Percentiles rank a stretch among this genome's conserved stretches.
Conservation (phyloP, 2,797 vertebrate species). For the Hippoglossus hippoglossus region DNA sequence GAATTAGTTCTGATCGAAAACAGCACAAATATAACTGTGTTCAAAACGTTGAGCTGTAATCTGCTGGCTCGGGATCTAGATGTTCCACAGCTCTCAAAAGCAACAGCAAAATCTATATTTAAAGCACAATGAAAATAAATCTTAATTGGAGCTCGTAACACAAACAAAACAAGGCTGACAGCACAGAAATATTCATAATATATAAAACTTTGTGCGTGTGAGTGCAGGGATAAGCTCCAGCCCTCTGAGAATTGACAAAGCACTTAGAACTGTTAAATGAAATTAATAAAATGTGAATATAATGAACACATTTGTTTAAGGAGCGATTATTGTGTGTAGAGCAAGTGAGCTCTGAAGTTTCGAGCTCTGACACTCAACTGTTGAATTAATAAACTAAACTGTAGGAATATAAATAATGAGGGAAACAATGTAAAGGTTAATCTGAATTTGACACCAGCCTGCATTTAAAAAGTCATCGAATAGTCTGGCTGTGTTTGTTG, state of each 20-base stretch:
- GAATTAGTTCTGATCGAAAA: conserved; percentile 39
- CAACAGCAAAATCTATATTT: not conserved
- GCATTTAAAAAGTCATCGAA: not conserved
- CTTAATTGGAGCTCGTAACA: conserved; percentile 4
- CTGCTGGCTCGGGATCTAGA: conserved; percentile 30
- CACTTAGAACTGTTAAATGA: conserved; percentile 1
- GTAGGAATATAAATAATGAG: not conserved
- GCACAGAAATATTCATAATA: not conserved
- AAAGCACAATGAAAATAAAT: conserved; percentile 1
- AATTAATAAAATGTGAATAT: not conserved
- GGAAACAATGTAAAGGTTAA: not conserved
- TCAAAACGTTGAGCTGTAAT: conserved; percentile 41
- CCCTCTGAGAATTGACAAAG: not conserved
- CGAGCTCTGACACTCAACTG: not conserved
- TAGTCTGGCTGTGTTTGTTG: not conserved
- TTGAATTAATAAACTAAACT: not conserved
- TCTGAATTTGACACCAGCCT: not conserved
- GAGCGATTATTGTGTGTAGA: conserved; percentile 4
- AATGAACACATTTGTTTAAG: not conserved
- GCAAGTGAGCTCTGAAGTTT: conserved; percentile 2
- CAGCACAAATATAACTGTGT: conserved; percentile 22
- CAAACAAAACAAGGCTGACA: conserved; percentile 9
- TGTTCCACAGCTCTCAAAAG: conserved; percentile 11
- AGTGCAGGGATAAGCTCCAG: not conserved
- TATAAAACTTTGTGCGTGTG: not conserved